Evolutionary conservation across 1,140 invertebrate species (phyloP), one percentile per base, ranked within the genome.

Genomic region (Lepidurus couesii): DNA sequence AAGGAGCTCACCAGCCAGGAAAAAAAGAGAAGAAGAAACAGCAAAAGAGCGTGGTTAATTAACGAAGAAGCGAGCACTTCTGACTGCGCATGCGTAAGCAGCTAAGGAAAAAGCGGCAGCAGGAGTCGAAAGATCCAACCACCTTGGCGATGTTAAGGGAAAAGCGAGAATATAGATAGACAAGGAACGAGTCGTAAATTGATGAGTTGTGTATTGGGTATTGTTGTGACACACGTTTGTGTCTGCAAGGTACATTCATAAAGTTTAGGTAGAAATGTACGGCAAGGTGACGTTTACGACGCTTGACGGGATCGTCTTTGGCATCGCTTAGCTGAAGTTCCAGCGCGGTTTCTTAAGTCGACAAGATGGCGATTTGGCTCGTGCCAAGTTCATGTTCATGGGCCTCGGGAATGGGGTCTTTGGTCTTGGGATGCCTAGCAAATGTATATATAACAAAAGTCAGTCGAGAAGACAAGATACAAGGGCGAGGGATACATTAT

Each of bases 361-460:
- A 65, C 53, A 65, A 7, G 8, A 21, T 21, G 53, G 53, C 16
- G 53, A n/a, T 65, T 65, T 65, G 53, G 53, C n/a, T 65, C 16
- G 53, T 65, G 53, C 53, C 53, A 65, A 65, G 53, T 65, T 65
- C 53, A 65, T 21, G 53, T 65, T 65, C 53, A 65, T 65, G 53
- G 53, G 53, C 53, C 21, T 65, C 53, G 53, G 53, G 21, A 65
- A 65, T 65, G 53, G 53, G 53, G 53, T 65, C 53, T 65, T 65
- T 65, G 53, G 53, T 65, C 53, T 65, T 65, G 53, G 53, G 53
- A 65, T 65, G 53, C 53, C 53, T 65, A 21, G 53, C 8, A 21
- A 65, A 65, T 9, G 53, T 65, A 65, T 65, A 65, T 65, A 65
- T 65, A 65, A 65, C 16, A 65, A 13, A 65, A 65, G 53, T 65